These are phyloP conservation scores for Oreochromis niloticus DNA, from an alignment of 2,113 vertebrate genomes.

Conservation along the genomic window DNA sequence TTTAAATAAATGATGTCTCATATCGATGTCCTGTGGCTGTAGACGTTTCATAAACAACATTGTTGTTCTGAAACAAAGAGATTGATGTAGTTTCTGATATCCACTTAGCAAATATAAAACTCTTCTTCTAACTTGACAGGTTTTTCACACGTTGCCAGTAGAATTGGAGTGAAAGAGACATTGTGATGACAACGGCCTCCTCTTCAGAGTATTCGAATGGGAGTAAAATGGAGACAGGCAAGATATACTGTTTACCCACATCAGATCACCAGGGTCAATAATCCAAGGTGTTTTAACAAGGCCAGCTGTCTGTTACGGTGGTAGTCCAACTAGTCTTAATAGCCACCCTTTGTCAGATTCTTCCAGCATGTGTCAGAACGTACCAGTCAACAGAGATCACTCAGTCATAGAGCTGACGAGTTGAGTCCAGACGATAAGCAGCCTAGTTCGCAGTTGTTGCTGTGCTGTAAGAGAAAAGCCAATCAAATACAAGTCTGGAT, in stretches of 20 bases:
- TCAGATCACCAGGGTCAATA: conserved; percentile 11
- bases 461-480: neutral
- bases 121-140: neutral
- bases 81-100: neutral
- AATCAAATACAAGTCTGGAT: neutral
- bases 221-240: neutral
- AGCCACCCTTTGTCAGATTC: conserved; percentile 41
- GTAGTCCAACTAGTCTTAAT: conserved; percentile 35
- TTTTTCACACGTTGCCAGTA: neutral
- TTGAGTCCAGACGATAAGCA: neutral
- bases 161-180: neutral
- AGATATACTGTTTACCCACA: neutral
- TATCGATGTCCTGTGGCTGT: neutral
- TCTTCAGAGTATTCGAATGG: conserved; percentile 13
- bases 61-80: neutral
- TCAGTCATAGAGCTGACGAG: neutral
- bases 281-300: conserved; percentile 43
- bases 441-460: neutral
- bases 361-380: conserved; percentile 21
- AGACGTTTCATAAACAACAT: neutral
- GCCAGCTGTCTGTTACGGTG: conserved; percentile 40
- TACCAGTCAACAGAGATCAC: neutral
- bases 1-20: neutral
- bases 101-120: neutral
- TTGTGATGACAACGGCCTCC: neutral